Conservation (phyloP, 1,140 invertebrate species). For the Gryllus bimaculatus region DNA sequence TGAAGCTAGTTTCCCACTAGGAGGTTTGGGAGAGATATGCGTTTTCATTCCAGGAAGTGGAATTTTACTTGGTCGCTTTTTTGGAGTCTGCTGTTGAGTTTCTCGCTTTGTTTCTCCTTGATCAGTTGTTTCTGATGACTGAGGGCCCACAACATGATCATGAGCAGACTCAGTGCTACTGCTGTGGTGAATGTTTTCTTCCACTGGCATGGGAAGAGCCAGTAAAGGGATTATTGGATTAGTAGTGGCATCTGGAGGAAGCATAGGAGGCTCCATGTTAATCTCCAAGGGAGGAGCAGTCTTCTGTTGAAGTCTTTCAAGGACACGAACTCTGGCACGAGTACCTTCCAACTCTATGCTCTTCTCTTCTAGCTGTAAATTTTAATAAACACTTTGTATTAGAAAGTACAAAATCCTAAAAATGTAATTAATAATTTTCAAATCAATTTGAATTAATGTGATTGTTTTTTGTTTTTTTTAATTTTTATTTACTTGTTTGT, state of each 20-base stretch:
- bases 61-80: constrained; percentile 57
- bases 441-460: no score
- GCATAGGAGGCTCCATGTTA: neutral
- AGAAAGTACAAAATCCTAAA: neutral
- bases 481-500: no score
- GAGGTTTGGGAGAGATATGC: constrained; percentile 45
- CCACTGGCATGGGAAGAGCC: constrained; percentile 33
- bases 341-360: constrained; percentile 74
- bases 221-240: constrained; percentile 9
- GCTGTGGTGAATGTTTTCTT: constrained; percentile 41
- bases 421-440: neutral
- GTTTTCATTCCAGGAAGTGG: constrained; percentile 49
- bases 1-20: constrained; percentile 37
- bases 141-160: constrained; percentile 35
- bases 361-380: constrained; percentile 61
- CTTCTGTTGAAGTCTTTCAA: constrained; percentile 39
- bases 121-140: constrained; percentile 27
- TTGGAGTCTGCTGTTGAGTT: constrained; percentile 34
- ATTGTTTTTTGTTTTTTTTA: no score
- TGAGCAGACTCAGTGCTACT: constrained; percentile 54
- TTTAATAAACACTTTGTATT: neutral
- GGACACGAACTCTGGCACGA: constrained; percentile 55
- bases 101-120: constrained; percentile 15
- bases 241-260: neutral
- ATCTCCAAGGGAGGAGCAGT: neutral